A percentile compares a stretch with the other conserved stretches of the same genome.
Conservation (phyloP, 2,797 vertebrate genomes). For the Hippocampus kuda region DNA sequence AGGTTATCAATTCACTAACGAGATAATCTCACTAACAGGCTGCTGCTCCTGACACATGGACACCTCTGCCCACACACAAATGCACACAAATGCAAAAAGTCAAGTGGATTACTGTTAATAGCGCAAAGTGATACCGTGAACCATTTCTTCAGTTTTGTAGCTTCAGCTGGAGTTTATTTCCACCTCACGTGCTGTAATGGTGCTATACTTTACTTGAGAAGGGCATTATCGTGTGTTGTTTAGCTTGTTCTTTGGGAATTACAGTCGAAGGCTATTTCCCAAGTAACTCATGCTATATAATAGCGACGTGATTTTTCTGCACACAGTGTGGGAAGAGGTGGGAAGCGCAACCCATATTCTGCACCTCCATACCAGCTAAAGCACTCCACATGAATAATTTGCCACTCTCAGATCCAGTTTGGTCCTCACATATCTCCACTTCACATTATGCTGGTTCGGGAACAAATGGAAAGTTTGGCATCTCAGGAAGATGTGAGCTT, state of each 20-base stretch:
- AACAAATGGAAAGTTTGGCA: constrained; percentile 29
- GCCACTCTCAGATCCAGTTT: constrained; percentile 45
- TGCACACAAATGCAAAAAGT: constrained; percentile 2
- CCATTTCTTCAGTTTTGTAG: neutral
- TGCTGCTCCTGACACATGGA: constrained; percentile 13
- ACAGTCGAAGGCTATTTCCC: neutral
- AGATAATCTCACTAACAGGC: constrained; percentile 41
- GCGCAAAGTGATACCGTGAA: neutral
- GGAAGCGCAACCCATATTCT: constrained; percentile 40
- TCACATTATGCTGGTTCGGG: constrained; percentile 57
- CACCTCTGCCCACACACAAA: constrained; percentile 6
- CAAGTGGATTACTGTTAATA: neutral
- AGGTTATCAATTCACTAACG: constrained; percentile 45
- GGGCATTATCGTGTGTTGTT: neutral
- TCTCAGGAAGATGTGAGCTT: constrained; percentile 17
- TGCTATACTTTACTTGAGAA: neutral
- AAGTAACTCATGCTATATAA: constrained; percentile 2
- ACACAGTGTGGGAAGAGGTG: constrained; percentile 44
- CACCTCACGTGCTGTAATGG: neutral
- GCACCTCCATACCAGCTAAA: constrained; percentile 49
- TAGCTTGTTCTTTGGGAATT: neutral
- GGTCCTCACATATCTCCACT: constrained; percentile 43
- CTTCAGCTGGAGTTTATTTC: neutral
- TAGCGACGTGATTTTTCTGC: constrained; percentile 31
- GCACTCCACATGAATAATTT: constrained; percentile 62